These are phyloP conservation scores for Neocrepidodera transversa DNA, from an alignment of 2,888 invertebrate genomes.

Conservation along the genomic window DNA sequence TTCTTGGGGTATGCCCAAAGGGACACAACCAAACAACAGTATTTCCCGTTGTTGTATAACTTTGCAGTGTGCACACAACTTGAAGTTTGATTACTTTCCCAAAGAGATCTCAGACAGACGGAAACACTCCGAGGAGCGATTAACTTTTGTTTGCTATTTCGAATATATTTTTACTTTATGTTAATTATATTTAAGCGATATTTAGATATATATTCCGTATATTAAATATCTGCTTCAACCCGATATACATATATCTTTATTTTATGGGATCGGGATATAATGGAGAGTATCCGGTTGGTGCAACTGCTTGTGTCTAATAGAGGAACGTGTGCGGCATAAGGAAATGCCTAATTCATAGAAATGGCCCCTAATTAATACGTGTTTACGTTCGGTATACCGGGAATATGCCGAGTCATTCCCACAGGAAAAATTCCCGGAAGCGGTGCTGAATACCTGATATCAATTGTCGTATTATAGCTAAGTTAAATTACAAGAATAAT, in stretches of 20 bases:
- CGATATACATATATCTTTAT: slow-evolving; percentile 19
- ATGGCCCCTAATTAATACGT: slow-evolving; percentile 41
- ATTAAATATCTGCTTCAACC: too few species aligned
- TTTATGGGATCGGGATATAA: slow-evolving; percentile 36
- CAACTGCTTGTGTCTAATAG: slow-evolving; percentile 43
- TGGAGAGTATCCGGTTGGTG: slow-evolving; percentile 38
- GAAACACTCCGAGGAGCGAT: not conserved
- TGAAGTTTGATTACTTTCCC: slow-evolving; percentile 2
- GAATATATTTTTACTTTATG: not conserved
- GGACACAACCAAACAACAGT: slow-evolving; percentile 7
- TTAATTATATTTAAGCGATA: not conserved
- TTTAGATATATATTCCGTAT: too few species aligned
- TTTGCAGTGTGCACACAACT: slow-evolving; percentile 7
- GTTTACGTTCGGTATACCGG: slow-evolving; percentile 22
- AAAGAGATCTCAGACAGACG: not conserved
- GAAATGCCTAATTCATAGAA: slow-evolving; percentile 37
- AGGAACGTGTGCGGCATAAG: slow-evolving; percentile 40
- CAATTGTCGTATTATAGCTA: not conserved
- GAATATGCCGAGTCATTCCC: slow-evolving; percentile 11
- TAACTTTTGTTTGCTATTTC: not conserved
- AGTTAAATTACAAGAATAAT: too few species aligned
- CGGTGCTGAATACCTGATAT: slow-evolving; percentile 1
- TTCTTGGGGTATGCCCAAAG: slow-evolving; percentile 6
- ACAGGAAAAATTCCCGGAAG: slow-evolving; percentile 5
- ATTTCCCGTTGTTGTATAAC: slow-evolving; percentile 11